Conservation (phyloP, 2,797 vertebrate species). For the Spheniscus humboldti region DNA sequence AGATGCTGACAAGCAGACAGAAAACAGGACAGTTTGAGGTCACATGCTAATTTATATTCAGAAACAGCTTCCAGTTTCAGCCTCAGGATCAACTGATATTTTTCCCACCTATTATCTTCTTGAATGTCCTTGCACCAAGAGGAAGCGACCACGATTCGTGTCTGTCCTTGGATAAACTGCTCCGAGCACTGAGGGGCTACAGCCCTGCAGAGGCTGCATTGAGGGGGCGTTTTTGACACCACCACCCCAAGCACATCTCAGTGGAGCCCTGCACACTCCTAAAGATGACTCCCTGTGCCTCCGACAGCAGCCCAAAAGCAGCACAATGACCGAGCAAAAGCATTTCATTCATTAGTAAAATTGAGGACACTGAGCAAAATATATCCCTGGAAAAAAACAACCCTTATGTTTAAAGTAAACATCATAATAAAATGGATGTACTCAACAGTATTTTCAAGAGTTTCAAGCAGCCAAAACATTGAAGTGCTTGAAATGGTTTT, state of each 20-base stretch:
- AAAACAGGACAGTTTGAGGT: conserved; percentile 25
- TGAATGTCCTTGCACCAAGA: neutral
- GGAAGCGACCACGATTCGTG: fast-evolving
- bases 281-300: neutral
- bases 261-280: fast-evolving
- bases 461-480: neutral
- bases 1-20: neutral
- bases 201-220: neutral
- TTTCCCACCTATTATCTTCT: conserved; percentile 29
- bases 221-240: neutral
- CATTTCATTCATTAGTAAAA: neutral
- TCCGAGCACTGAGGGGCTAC: neutral
- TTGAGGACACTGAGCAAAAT: neutral
- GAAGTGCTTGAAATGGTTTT: neutral
- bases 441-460: neutral
- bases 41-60: conserved; percentile 46
- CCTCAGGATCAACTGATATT: conserved; percentile 47
- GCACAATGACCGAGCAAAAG: neutral
- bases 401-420: neutral
- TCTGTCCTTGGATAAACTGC: neutral
- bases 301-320: neutral
- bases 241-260: neutral
- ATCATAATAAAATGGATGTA: neutral
- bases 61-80: conserved; percentile 32
- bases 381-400: neutral